Conservation (phyloP, 2,797 vertebrate genomes). For the Hippocampus kuda region DNA sequence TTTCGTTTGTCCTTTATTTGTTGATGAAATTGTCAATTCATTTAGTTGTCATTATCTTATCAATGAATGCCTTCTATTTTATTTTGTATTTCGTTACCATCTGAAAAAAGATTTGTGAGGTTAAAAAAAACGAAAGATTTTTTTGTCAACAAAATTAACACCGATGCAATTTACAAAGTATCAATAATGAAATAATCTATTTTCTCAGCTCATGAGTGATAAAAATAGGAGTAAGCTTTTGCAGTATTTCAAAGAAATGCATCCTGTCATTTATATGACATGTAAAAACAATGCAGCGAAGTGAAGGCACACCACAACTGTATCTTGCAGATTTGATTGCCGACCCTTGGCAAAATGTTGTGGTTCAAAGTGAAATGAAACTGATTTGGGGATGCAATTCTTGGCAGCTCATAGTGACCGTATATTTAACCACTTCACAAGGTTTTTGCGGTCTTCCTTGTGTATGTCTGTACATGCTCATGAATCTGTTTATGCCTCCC, state of each 20-base stretch:
- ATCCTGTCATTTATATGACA: neutral
- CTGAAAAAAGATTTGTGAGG: no score
- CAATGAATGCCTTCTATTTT: no score
- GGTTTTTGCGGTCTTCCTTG: neutral
- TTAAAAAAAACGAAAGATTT: no score
- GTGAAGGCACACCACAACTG: neutral
- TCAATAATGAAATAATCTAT: no score
- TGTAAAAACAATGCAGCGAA: neutral
- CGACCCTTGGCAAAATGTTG: neutral
- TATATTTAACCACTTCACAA: neutral
- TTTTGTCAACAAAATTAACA: no score
- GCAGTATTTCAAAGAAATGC: neutral
- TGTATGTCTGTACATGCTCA: neutral
- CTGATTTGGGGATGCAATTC: neutral
- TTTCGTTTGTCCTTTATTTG: no score
- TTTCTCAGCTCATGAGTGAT: neutral
- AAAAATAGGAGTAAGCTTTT: neutral
- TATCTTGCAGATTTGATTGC: neutral
- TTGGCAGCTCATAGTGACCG: neutral
- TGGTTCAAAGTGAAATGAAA: neutral
- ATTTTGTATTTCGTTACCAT: no score
- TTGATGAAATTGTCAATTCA: no score
- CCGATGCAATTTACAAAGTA: no score
- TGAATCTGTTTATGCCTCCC: neutral
- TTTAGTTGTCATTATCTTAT: no score